phyloP scores from a whole-genome alignment of 2,797 vertebrate genomes.

The Myotis pilosus region DNA sequence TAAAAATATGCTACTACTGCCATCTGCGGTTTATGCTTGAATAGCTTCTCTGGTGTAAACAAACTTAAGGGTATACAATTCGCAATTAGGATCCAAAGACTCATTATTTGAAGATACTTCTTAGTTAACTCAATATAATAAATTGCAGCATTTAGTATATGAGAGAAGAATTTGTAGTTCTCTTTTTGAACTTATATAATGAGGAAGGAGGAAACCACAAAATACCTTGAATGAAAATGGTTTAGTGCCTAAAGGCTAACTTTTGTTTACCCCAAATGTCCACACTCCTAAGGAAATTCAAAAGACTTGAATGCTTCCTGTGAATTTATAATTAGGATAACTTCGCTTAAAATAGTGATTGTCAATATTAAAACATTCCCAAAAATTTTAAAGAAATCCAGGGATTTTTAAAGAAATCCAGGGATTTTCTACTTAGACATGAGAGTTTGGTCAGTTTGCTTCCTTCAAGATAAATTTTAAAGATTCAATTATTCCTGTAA shows the following conservation, averaged over 20 bases:
- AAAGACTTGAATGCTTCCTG: constrained; percentile 1
- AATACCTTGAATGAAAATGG: constrained; percentile 28
- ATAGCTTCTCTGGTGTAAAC: not conserved
- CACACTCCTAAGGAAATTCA: constrained; percentile 30
- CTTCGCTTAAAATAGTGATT: constrained; percentile 33
- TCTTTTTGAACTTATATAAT: constrained; percentile 35
- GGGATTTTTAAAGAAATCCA: constrained; percentile 14
- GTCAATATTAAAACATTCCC: constrained; percentile 4
- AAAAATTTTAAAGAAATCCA: constrained; percentile 1
- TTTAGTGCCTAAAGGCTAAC: not conserved
- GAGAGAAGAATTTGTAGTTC: constrained; percentile 21
- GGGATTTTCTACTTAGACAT: not conserved
- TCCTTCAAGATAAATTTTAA: constrained; percentile 47
- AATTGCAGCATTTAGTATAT: not conserved
- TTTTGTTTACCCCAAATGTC: constrained; percentile 24
- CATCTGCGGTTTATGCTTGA: constrained; percentile 66
- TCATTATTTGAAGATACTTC: not conserved
- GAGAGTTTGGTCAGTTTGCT: not conserved
- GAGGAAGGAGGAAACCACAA: constrained; percentile 20
- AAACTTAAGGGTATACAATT: not conserved
- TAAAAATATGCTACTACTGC: constrained; percentile 39
- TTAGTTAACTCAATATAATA: constrained; percentile 40
- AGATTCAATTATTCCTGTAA: constrained; percentile 4
- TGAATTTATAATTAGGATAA: constrained; percentile 37
- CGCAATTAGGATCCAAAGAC: not conserved